A percentile compares a stretch with the other conserved stretches of the same genome.
Conservation (phyloP, 2,888 invertebrate species). For the Nasonia oneida region DNA sequence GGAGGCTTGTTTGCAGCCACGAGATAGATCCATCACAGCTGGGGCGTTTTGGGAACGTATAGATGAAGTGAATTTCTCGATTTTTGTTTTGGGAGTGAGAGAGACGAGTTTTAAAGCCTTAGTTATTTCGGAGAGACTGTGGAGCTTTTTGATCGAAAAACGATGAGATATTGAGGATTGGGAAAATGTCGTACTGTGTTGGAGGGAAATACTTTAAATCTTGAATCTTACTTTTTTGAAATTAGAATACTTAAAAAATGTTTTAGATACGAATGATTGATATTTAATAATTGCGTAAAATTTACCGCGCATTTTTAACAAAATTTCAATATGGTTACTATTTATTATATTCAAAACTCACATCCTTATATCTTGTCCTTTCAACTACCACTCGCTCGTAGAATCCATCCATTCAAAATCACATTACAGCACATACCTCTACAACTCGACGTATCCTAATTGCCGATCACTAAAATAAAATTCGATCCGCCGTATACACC, state of each 20-base stretch:
- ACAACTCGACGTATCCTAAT: background rate
- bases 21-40: background rate
- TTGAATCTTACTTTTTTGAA: too few relatives aligned
- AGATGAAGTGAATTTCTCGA: background rate
- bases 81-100: background rate
- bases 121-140: background rate
- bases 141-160: background rate
- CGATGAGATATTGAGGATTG: too few relatives aligned
- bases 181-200: too few relatives aligned
- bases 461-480: background rate
- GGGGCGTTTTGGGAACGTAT: background rate
- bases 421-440: background rate
- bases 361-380: too few relatives aligned
- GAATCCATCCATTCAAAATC: background rate
- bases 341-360: too few relatives aligned
- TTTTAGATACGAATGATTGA: too few relatives aligned
- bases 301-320: too few relatives aligned
- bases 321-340: too few relatives aligned
- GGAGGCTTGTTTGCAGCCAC: constrained; percentile 18
- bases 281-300: too few relatives aligned
- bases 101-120: background rate
- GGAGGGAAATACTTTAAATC: too few relatives aligned
- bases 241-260: too few relatives aligned
- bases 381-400: background rate
- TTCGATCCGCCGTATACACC: background rate